Conservation (phyloP, 2,888 invertebrate species). For the Drosophila tripunctata region DNA sequence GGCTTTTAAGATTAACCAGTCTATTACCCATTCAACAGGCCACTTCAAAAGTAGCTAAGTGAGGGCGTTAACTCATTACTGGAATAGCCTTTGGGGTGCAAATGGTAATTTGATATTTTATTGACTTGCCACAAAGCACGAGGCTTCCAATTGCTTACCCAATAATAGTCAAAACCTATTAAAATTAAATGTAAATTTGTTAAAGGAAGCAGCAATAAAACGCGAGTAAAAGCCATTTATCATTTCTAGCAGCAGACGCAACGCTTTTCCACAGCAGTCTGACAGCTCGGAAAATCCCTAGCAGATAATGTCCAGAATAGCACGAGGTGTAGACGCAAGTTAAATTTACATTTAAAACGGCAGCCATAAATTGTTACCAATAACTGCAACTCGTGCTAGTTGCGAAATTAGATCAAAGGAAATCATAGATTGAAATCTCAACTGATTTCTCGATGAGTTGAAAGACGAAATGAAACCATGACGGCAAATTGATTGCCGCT, state of each 20-base stretch:
- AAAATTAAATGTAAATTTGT: constrained; percentile 65
- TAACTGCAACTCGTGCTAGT: constrained; percentile 12
- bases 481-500: constrained; percentile 55
- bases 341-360: constrained; percentile 15
- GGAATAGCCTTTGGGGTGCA: constrained; percentile 33
- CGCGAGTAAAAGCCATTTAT: constrained; percentile 41
- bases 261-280: neutral
- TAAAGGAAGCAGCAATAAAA: constrained; percentile 6
- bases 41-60: constrained; percentile 43
- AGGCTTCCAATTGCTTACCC: constrained; percentile 17
- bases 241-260: constrained; percentile 26
- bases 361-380: constrained; percentile 2
- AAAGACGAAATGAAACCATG: constrained; percentile 9
- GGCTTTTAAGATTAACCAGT: neutral
- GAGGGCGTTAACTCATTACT: constrained; percentile 58
- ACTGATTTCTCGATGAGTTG: constrained; percentile 29
- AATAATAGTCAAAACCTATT: constrained; percentile 40
- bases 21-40: neutral
- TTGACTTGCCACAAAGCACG: constrained; percentile 26
- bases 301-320: constrained; percentile 6
- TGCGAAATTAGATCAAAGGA: constrained; percentile 40
- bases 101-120: constrained; percentile 68
- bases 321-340: constrained; percentile 7
- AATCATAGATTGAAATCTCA: constrained; percentile 28
- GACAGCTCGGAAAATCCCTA: constrained; percentile 13